Evolutionary conservation across 1,140 invertebrate genomes (phyloP).

Genomic region (Alviniconcha marisindica): DNA sequence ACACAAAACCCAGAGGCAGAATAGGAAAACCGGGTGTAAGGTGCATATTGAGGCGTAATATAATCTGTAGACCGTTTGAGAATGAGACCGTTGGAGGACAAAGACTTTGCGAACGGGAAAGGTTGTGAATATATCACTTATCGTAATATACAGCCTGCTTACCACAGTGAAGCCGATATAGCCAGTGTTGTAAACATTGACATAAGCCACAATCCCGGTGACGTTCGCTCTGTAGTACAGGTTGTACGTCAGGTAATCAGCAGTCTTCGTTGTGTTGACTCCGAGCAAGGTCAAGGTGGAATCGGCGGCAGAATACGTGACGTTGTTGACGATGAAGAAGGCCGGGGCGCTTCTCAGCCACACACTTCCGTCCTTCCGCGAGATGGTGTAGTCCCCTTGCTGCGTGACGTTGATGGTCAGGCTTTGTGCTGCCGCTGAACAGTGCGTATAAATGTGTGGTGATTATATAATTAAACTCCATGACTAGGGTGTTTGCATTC

Average conservation of each 20-base stretch:
- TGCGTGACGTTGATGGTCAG: not conserved
- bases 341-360: slow-evolving; percentile 33
- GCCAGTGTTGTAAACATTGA: not conserved
- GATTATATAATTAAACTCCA: too few relatives aligned
- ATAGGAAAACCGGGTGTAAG: too few relatives aligned
- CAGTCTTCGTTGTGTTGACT: not conserved
- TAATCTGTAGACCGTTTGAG: too few relatives aligned
- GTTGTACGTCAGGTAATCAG: slow-evolving; percentile 7
- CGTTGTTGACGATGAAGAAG: slow-evolving; percentile 31
- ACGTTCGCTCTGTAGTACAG: slow-evolving; percentile 25
- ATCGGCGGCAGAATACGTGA: slow-evolving; percentile 24
- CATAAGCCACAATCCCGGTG: slow-evolving; percentile 10
- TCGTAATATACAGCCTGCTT: not conserved
- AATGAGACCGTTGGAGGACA: too few relatives aligned
- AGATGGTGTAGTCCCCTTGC: slow-evolving; percentile 17
- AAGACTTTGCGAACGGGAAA: too few relatives aligned
- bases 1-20: too few relatives aligned
- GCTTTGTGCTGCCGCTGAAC: not conserved
- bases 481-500: too few relatives aligned
- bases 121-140: too few relatives aligned
- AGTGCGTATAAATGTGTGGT: too few relatives aligned
- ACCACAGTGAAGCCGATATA: slow-evolving; percentile 17
- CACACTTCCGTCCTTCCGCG: slow-evolving; percentile 15
- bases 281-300: slow-evolving; percentile 19
- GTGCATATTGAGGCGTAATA: too few relatives aligned